phyloP scores from a whole-genome alignment of 2,888 invertebrate species.

The Plebejus argus region DNA sequence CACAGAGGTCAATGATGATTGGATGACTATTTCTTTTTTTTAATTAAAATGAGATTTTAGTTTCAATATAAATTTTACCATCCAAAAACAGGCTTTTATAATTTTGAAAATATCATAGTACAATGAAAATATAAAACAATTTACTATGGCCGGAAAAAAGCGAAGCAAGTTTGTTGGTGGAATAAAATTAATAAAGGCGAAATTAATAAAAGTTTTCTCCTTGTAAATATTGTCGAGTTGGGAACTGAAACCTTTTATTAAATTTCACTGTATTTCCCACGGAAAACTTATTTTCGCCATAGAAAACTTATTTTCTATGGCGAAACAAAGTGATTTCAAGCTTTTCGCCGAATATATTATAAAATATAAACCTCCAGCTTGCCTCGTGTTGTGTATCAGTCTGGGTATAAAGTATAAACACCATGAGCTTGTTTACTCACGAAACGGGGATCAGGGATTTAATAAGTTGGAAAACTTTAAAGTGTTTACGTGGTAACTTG shows the following conservation, averaged over 20 bases:
- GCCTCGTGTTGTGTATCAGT: neutral
- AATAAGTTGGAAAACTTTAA: neutral
- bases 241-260: constrained; percentile 5
- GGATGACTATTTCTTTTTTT: no score
- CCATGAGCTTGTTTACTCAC: neutral
- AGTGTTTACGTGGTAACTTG: neutral
- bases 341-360: neutral
- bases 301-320: constrained; percentile 4
- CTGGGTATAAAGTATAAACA: neutral
- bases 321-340: neutral
- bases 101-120: neutral
- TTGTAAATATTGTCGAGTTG: constrained; percentile 7
- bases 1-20: no score
- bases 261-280: neutral
- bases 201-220: constrained; percentile 21
- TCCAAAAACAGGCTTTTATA: neutral
- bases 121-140: neutral
- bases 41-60: neutral
- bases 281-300: neutral
- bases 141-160: neutral
- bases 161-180: neutral
- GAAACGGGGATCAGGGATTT: neutral
- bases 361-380: neutral
- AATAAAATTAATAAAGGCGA: constrained; percentile 8
- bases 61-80: neutral